Conservation (phyloP, 2,888 invertebrate species). For the Netelia virgata region DNA sequence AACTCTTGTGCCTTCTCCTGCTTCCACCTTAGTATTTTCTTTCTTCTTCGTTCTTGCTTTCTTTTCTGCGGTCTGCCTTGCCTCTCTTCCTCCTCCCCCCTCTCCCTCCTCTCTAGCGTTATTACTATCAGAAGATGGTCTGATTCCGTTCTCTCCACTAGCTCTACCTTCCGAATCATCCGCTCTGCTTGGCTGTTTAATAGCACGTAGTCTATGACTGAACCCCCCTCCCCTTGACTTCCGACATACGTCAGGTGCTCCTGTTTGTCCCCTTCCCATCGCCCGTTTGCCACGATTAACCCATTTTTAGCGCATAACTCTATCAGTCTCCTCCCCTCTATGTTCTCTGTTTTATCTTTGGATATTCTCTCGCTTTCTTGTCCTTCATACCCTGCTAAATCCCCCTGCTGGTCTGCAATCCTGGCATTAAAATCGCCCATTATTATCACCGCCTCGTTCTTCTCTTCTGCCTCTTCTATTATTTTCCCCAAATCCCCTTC, state of each 20-base stretch:
- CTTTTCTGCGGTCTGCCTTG: not conserved
- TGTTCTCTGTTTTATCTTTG: slow-evolving; percentile 12
- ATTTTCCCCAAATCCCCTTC: not conserved
- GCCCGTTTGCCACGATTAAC: slow-evolving; percentile 21
- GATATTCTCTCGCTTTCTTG: slow-evolving; percentile 7
- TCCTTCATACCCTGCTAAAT: slow-evolving; percentile 1
- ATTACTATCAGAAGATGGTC: slow-evolving; percentile 28
- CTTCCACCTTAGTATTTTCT: not conserved
- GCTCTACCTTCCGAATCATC: slow-evolving; percentile 3
- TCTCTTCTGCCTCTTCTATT: not conserved
- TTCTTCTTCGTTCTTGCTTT: not conserved
- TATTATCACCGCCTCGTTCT: not conserved
- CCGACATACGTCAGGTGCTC: slow-evolving; percentile 14
- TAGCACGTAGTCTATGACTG: slow-evolving; percentile 41
- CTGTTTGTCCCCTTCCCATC: slow-evolving; percentile 27
- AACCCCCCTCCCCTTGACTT: slow-evolving; percentile 14
- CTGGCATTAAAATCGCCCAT: slow-evolving; percentile 60
- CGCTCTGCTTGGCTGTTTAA: not conserved
- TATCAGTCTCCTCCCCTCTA: slow-evolving; percentile 20
- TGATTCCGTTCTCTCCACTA: slow-evolving; percentile 28
- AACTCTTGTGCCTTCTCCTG: not conserved
- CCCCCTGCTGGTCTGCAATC: slow-evolving; percentile 12
- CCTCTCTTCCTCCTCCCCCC: not conserved
- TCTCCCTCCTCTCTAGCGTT: not conserved
- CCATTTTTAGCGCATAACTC: slow-evolving; percentile 19